Conservation (phyloP, 1,140 invertebrate species). For the Drosophila nasuta region DNA sequence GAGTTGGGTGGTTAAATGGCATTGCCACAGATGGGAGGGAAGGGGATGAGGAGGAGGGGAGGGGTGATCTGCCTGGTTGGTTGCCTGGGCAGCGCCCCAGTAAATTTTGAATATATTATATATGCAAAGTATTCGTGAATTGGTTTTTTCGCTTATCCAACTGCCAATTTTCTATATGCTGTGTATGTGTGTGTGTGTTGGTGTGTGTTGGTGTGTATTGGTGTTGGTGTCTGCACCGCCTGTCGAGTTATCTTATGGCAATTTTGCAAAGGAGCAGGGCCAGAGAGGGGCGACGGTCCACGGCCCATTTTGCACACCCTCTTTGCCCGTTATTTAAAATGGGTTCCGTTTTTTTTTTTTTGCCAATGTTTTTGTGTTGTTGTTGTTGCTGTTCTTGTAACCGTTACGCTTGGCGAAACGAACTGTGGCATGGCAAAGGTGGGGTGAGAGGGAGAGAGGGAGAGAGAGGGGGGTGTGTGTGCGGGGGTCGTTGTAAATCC, state of each 20-base stretch:
- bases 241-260: slow-evolving; percentile 80
- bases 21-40: neutral
- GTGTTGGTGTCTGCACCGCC: slow-evolving; percentile 54
- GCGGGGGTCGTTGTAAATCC: slow-evolving; percentile 57
- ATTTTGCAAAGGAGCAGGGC: slow-evolving; percentile 51
- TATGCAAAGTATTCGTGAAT: slow-evolving; percentile 84
- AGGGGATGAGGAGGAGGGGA: too few relatives aligned
- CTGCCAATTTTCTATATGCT: slow-evolving; percentile 83
- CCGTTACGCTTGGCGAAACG: slow-evolving; percentile 57
- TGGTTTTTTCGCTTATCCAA: slow-evolving; percentile 84
- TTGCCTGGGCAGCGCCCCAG: slow-evolving; percentile 67
- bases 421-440: slow-evolving; percentile 5
- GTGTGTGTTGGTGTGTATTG: slow-evolving; percentile 29
- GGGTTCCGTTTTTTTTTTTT: slow-evolving; percentile 61
- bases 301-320: slow-evolving; percentile 73
- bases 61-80: slow-evolving; percentile 1
- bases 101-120: slow-evolving; percentile 82
- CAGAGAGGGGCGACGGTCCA: slow-evolving; percentile 33
- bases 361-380: slow-evolving; percentile 39
- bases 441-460: neutral
- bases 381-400: slow-evolving; percentile 59
- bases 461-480: too few relatives aligned
- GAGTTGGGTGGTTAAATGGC: slow-evolving; percentile 3
- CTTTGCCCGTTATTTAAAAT: slow-evolving; percentile 75
- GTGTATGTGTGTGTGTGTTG: slow-evolving; percentile 19